A percentile compares a stretch with the other conserved stretches of the same genome.
These are phyloP conservation scores for Heliconius congener DNA, from an alignment of 1,140 invertebrate species.

Conservation along the genomic window DNA sequence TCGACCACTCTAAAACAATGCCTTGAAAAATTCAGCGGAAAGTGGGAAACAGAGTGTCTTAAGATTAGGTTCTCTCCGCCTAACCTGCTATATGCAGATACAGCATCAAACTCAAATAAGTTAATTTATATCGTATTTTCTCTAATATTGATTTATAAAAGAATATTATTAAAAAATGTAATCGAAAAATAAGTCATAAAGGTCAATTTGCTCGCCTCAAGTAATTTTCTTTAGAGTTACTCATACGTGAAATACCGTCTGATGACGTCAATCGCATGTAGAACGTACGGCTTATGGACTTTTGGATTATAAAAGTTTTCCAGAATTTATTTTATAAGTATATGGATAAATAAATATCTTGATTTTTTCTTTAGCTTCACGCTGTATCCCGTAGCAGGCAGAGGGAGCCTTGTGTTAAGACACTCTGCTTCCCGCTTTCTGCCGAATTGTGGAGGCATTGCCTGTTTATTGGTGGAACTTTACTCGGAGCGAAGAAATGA, in stretches of 20 bases:
- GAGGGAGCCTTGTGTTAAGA: too few relatives aligned
- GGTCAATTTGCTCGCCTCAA: slow-evolving; percentile 14
- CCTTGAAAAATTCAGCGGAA: too few relatives aligned
- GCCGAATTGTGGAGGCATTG: too few relatives aligned
- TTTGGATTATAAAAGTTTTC: neutral
- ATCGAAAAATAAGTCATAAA: slow-evolving; percentile 13
- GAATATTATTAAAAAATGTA: neutral
- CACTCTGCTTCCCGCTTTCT: too few relatives aligned
- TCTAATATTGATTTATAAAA: neutral
- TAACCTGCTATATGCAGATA: too few relatives aligned
- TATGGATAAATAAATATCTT: neutral
- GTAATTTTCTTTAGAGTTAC: slow-evolving; percentile 16
- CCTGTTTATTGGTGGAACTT: too few relatives aligned
- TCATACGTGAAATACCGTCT: slow-evolving; percentile 15
- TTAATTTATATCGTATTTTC: neutral
- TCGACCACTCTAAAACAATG: too few relatives aligned
- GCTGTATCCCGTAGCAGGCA: too few relatives aligned
- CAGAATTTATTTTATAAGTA: neutral
- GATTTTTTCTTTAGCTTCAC: neutral
- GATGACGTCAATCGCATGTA: slow-evolving; percentile 1
- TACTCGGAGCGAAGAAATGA: too few relatives aligned
- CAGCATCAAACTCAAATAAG: too few relatives aligned
- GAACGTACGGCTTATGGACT: neutral
- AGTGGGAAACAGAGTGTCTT: too few relatives aligned
- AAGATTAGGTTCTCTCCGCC: too few relatives aligned